phyloP scores from a whole-genome alignment of 2,797 vertebrate species.

The Distichodus sexfasciatus region DNA sequence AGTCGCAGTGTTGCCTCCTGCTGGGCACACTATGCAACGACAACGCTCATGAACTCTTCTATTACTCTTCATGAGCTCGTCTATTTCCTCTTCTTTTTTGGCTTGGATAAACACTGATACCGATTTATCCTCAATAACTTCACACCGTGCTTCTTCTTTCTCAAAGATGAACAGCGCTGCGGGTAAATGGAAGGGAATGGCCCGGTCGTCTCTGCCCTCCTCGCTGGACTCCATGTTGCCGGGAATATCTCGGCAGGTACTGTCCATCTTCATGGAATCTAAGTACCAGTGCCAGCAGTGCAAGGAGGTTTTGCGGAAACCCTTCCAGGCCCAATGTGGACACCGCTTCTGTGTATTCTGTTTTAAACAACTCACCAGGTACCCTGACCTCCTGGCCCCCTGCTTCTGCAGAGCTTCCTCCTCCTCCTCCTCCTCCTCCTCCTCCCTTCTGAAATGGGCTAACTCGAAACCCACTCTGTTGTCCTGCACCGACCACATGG shows the following conservation, averaged over 20 bases:
- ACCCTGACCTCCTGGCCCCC: slow-evolving; percentile 44
- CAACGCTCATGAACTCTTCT: no score
- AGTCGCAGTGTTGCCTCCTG: no score
- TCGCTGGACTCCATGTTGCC: slow-evolving; percentile 79
- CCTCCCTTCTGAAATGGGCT: slow-evolving; percentile 29
- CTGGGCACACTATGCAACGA: no score
- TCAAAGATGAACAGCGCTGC: slow-evolving; percentile 53
- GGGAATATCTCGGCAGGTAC: slow-evolving; percentile 86
- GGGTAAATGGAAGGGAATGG: slow-evolving; percentile 78
- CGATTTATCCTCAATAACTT: no score
- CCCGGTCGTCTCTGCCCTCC: slow-evolving; percentile 77
- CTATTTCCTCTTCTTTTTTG: no score
- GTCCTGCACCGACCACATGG: neutral
- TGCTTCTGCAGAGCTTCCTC: slow-evolving; percentile 39
- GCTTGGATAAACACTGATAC: no score
- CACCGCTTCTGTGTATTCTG: slow-evolving; percentile 95
- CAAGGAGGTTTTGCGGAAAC: slow-evolving; percentile 85
- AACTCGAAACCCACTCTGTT: neutral
- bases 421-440: slow-evolving; percentile 1
- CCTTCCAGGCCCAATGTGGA: slow-evolving; percentile 93
- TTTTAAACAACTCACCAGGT: slow-evolving; percentile 91
- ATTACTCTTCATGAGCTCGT: no score
- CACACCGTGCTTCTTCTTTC: slow-evolving; percentile 33
- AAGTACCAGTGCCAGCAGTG: slow-evolving; percentile 97
- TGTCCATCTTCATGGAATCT: slow-evolving; percentile 86